Conservation (phyloP, 2,888 invertebrate genomes). For the Eubasilissa splendida region DNA sequence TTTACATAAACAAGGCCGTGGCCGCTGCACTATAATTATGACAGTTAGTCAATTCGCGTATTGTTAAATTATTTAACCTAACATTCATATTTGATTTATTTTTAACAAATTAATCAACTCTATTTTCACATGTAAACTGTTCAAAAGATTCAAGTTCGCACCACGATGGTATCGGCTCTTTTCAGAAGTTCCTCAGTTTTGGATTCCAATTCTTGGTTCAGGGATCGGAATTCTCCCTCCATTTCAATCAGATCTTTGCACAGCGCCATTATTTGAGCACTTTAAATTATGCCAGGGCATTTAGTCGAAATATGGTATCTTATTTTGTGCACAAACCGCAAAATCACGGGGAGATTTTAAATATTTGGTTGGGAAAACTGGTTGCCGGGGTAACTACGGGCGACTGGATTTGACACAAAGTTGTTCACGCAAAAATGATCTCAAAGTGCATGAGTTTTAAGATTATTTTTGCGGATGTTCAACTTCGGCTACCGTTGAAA, state of each 20-base stretch:
- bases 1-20: too few species aligned
- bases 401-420: background rate
- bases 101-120: too few species aligned
- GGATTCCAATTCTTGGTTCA: conserved; percentile 54
- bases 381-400: background rate
- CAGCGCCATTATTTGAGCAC: conserved; percentile 33
- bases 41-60: too few species aligned
- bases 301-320: background rate
- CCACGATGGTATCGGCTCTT: conserved; percentile 56
- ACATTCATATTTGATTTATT: too few species aligned
- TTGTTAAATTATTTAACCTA: too few species aligned
- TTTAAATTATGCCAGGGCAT: background rate
- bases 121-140: too few species aligned
- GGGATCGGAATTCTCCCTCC: conserved; percentile 51
- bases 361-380: conserved; percentile 12
- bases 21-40: too few species aligned
- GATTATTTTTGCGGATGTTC: too few species aligned
- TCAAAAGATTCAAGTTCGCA: conserved; percentile 13
- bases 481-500: too few species aligned
- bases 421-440: too few species aligned
- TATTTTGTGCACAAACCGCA: background rate
- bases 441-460: too few species aligned
- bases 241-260: conserved; percentile 49
- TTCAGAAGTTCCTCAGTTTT: conserved; percentile 53
- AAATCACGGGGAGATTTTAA: conserved; percentile 7